Conservation (phyloP, 2,888 invertebrate genomes). For the Morpho helenor region DNA sequence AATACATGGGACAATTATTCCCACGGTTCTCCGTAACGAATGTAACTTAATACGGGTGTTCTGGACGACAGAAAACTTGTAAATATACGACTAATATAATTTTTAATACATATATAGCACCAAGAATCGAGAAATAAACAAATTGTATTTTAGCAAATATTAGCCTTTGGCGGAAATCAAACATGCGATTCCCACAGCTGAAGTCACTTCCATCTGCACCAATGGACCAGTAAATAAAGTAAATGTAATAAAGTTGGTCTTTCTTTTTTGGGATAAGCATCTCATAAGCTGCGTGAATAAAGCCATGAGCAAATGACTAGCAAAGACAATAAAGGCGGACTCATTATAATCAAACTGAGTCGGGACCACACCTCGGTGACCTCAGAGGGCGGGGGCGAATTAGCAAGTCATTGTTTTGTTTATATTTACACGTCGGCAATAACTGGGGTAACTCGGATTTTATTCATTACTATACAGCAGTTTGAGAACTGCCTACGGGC, state of each 20-base stretch:
- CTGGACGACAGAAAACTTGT: no score
- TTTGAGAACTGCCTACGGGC: neutral
- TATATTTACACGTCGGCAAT: conserved; percentile 76
- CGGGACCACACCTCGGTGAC: conserved; percentile 59
- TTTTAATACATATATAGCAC: no score
- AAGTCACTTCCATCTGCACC: no score
- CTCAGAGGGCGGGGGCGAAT: conserved; percentile 56
- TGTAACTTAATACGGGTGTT: no score
- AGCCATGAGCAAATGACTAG: neutral
- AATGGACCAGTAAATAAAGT: no score
- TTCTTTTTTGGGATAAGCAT: neutral
- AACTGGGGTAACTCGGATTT: conserved; percentile 41
- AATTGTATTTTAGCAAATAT: no score
- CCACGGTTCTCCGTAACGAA: no score
- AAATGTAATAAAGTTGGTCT: neutral
- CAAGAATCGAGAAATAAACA: no score
- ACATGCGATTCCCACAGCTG: no score
- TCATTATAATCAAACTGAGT: conserved; percentile 27
- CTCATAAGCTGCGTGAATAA: neutral
- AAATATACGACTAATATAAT: no score
- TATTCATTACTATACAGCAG: conserved; percentile 30
- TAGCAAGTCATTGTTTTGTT: conserved; percentile 76
- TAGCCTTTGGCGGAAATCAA: no score
- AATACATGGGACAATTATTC: no score
- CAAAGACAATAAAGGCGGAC: conserved; percentile 20